A percentile compares a stretch with the other conserved stretches of the same genome.
These are phyloP conservation scores for Euclidia mi DNA, from an alignment of 2,888 invertebrate genomes.

Conservation along the genomic window DNA sequence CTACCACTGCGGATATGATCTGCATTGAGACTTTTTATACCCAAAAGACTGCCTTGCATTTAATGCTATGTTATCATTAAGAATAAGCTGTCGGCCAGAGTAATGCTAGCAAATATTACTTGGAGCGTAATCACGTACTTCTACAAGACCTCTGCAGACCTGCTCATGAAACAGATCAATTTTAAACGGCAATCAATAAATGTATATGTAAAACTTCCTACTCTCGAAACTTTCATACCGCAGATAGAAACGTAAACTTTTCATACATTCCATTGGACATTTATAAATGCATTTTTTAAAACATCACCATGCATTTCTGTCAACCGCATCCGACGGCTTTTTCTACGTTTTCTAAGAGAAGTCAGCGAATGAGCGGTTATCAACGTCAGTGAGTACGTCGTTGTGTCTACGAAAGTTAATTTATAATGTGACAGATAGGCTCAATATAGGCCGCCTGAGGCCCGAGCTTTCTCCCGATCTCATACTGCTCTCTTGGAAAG, in stretches of 20 bases:
- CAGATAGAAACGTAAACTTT: constrained; percentile 11
- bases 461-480: constrained; percentile 66
- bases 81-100: too few relatives aligned
- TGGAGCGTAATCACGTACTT: too few relatives aligned
- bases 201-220: constrained; percentile 8
- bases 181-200: constrained; percentile 3
- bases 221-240: constrained; percentile 11
- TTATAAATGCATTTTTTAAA: constrained; percentile 19
- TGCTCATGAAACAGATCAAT: constrained; percentile 5
- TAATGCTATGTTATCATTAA: too few relatives aligned
- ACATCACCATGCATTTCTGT: neutral
- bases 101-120: too few relatives aligned
- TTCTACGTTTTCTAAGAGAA: constrained; percentile 42
- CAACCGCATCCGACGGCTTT: constrained; percentile 35
- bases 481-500: constrained; percentile 56
- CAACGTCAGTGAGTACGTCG: constrained; percentile 46
- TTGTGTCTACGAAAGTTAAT: constrained; percentile 74
- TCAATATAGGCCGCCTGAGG: constrained; percentile 67
- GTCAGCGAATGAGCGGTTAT: constrained; percentile 48
- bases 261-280: constrained; percentile 14
- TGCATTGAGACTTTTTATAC: too few relatives aligned
- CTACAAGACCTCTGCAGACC: too few relatives aligned
- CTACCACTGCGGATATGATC: too few relatives aligned
- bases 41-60: too few relatives aligned
- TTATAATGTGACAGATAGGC: constrained; percentile 60